Conservation (phyloP, 1,140 invertebrate species). For the Meloidogyne exigua region DNA sequence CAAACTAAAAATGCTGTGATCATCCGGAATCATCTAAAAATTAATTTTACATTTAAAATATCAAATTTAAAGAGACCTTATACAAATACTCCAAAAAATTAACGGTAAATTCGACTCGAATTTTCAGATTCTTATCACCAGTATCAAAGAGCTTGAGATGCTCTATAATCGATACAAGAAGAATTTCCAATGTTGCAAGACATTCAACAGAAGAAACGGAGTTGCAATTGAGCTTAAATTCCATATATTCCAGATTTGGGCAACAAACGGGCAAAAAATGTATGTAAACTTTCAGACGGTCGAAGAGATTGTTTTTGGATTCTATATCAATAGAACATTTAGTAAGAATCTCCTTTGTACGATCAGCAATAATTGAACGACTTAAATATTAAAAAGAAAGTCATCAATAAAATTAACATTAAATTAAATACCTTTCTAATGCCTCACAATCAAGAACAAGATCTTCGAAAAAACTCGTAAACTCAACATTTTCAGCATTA, state of each 20-base stretch:
- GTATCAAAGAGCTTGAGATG: neutral
- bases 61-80: neutral
- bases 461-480: neutral
- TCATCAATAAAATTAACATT: neutral
- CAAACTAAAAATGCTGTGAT: neutral
- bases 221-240: neutral
- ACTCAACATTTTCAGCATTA: neutral
- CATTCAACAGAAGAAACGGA: neutral
- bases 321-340: neutral
- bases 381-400: neutral
- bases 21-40: neutral
- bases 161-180: neutral
- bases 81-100: neutral
- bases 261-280: neutral
- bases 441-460: neutral
- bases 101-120: neutral
- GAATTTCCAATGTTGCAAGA: neutral
- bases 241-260: neutral
- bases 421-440: neutral
- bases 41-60: neutral
- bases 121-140: neutral
- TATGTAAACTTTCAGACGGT: neutral
- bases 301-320: neutral
- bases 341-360: neutral
- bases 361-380: neutral